Conservation (phyloP, 2,888 invertebrate genomes). For the Eubasilissa splendida region DNA sequence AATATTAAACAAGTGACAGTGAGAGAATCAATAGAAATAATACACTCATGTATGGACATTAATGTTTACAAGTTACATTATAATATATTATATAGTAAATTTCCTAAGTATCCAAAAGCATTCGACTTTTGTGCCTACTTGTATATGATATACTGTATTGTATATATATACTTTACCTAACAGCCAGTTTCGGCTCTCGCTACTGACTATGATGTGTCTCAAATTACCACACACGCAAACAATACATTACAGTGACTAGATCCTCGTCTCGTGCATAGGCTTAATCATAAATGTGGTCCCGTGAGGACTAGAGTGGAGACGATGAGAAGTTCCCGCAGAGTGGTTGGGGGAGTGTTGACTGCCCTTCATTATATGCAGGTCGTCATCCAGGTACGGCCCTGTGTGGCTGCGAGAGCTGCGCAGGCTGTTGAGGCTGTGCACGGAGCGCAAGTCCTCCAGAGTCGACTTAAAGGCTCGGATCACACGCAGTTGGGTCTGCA, state of each 20-base stretch:
- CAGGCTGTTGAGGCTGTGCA: slow-evolving; percentile 93
- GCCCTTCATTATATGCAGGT: slow-evolving; percentile 62
- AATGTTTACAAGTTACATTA: too few relatives aligned
- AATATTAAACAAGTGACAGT: background rate
- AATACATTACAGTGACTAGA: slow-evolving; percentile 44
- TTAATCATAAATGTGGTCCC: slow-evolving; percentile 52
- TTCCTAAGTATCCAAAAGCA: slow-evolving; percentile 19
- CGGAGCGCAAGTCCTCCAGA: slow-evolving; percentile 95
- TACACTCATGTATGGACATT: background rate
- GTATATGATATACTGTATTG: slow-evolving; percentile 26
- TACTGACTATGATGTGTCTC: slow-evolving; percentile 36
- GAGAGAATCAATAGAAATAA: background rate
- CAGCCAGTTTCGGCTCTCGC: slow-evolving; percentile 5
- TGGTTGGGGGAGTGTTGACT: slow-evolving; percentile 63
- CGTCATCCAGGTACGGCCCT: slow-evolving; percentile 66
- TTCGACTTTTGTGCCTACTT: slow-evolving; percentile 43
- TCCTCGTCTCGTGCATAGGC: slow-evolving; percentile 57
- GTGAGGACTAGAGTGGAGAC: slow-evolving; percentile 59
- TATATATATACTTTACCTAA: slow-evolving; percentile 25
- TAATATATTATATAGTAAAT: background rate
- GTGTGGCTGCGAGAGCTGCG: slow-evolving; percentile 88
- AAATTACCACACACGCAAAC: slow-evolving; percentile 20
- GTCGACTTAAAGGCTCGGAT: slow-evolving; percentile 96
- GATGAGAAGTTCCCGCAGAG: slow-evolving; percentile 58
- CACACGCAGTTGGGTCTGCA: slow-evolving; percentile 94